phyloP scores from a whole-genome alignment of 1,140 invertebrate genomes.

The Lepidurus apus region DNA sequence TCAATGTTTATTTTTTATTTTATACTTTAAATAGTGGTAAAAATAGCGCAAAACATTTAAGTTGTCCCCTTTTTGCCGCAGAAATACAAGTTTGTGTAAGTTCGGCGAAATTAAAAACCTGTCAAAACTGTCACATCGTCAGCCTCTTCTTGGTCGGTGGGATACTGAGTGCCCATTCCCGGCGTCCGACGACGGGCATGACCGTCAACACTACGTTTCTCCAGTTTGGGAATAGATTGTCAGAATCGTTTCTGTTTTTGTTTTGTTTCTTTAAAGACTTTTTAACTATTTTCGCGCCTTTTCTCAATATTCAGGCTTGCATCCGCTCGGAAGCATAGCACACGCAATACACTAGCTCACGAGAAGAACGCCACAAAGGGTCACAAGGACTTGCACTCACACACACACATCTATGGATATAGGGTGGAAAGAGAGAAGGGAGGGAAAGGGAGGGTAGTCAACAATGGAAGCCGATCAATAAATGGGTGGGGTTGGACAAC shows the following conservation, averaged over 20 bases:
- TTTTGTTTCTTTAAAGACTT: neutral
- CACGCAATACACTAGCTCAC: neutral
- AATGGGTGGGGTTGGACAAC: neutral
- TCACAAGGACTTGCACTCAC: neutral
- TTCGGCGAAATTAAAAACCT: conserved; percentile 10
- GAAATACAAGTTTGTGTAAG: neutral
- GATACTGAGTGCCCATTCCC: conserved; percentile 8
- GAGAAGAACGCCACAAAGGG: neutral
- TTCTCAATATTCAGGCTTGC: too few species aligned
- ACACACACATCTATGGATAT: conserved; percentile 14
- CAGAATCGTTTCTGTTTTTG: neutral
- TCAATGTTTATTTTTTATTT: too few species aligned
- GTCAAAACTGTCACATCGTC: conserved; percentile 8
- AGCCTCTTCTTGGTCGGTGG: neutral
- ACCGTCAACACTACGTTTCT: conserved; percentile 18
- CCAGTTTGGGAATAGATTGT: neutral
- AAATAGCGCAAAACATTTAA: too few species aligned
- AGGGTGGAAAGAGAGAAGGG: neutral
- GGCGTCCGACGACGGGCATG: conserved; percentile 1
- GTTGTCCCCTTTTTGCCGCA: too few species aligned
- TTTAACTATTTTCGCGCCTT: neutral
- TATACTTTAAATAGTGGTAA: too few species aligned
- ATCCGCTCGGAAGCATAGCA: neutral
- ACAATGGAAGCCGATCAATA: conserved; percentile 14
- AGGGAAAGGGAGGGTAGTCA: neutral